Evolutionary conservation across 2,888 invertebrate species (phyloP).

Genomic region (Elmis aenea): DNA sequence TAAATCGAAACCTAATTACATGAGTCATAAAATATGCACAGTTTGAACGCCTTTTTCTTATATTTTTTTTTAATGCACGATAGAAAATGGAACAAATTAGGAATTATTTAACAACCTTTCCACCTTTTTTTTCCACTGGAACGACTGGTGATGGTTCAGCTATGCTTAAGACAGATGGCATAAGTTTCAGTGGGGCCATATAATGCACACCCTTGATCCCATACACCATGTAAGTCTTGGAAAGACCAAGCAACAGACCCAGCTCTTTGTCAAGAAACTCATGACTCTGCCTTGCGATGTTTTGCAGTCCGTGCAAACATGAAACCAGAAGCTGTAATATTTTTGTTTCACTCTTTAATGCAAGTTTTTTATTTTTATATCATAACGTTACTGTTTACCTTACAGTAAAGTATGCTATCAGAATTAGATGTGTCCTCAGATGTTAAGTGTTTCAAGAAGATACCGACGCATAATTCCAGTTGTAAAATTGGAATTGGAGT

Average conservation of each 20-base stretch:
- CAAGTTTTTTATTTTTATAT: background rate
- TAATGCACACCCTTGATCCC: conserved; percentile 47
- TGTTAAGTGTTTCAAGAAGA: conserved; percentile 46
- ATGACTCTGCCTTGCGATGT: conserved; percentile 36
- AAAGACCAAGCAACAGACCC: conserved; percentile 56
- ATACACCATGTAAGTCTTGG: conserved; percentile 54
- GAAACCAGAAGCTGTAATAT: conserved; percentile 50
- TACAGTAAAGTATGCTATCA: conserved; percentile 50
- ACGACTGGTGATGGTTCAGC: conserved; percentile 44
- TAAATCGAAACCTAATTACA: no score
- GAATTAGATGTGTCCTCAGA: conserved; percentile 40
- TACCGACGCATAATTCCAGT: conserved; percentile 41
- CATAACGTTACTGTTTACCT: conserved; percentile 39
- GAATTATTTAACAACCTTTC: conserved; percentile 49
- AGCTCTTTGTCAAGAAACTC: conserved; percentile 39
- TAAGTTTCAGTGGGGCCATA: conserved; percentile 51
- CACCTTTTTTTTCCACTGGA: conserved; percentile 50
- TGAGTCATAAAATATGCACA: no score
- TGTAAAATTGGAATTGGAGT: conserved; percentile 15
- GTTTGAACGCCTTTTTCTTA: no score
- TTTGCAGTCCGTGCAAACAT: conserved; percentile 40
- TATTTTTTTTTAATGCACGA: background rate
- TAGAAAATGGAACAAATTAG: conserved; percentile 1
- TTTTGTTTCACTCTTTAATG: no score
- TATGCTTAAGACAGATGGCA: conserved; percentile 58